These are phyloP conservation scores for Siniperca knerii DNA, from an alignment of 2,113 vertebrate species.

Conservation along the genomic window DNA sequence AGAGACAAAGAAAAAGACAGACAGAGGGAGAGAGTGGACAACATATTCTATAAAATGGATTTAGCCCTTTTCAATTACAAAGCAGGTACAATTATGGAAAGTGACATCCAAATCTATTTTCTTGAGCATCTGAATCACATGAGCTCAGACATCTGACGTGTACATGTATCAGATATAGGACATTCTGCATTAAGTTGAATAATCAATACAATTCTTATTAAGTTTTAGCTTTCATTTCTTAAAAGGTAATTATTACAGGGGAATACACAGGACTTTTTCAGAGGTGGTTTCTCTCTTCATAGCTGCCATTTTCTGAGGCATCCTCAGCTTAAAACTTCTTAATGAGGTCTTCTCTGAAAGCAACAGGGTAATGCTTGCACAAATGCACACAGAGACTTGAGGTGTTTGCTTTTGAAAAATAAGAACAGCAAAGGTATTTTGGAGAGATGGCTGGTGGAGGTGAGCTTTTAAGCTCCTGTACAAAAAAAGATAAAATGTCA, in stretches of 20 bases:
- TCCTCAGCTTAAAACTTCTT: slow-evolving; percentile 5
- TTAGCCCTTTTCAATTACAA: neutral
- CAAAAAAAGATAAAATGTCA: neutral
- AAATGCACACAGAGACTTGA: neutral
- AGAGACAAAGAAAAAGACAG: neutral
- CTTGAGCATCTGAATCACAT: neutral
- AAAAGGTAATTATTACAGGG: neutral
- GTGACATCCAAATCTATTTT: neutral
- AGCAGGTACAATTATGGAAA: neutral
- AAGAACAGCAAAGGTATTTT: neutral
- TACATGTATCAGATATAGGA: neutral
- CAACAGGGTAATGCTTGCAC: slow-evolving; percentile 1
- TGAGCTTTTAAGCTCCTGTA: neutral
- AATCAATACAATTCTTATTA: neutral
- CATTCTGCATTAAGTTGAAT: neutral
- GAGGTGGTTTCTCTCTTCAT: neutral
- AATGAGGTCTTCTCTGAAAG: slow-evolving; percentile 25
- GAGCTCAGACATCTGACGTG: neutral
- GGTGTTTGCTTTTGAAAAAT: neutral
- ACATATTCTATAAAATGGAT: neutral
- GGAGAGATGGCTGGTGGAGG: neutral
- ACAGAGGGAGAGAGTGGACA: neutral
- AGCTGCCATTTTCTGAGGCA: slow-evolving; percentile 12
- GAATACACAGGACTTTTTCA: neutral
- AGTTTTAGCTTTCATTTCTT: neutral